Conservation (phyloP, 2,113 vertebrate species). For the Barbus barbus region DNA sequence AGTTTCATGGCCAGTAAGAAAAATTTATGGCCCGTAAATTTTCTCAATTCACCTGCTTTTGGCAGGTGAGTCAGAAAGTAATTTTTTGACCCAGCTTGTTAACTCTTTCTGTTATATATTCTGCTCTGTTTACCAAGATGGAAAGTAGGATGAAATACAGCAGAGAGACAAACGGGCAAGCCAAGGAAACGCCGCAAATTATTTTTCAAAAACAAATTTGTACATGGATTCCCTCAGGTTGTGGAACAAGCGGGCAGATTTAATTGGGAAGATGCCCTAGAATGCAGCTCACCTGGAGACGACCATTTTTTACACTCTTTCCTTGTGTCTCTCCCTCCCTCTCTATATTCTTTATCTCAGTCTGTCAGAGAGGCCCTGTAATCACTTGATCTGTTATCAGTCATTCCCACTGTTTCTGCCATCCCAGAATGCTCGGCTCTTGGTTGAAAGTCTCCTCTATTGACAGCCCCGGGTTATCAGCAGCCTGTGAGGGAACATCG, state of each 20-base stretch:
- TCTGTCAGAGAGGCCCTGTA: conserved; percentile 1
- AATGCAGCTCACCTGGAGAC: conserved; percentile 27
- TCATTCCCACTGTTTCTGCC: conserved; percentile 42
- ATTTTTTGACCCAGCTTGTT: conserved; percentile 9
- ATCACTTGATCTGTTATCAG: conserved; percentile 54
- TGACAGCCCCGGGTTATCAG: conserved; percentile 32
- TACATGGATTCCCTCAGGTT: conserved; percentile 30
- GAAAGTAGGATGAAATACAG: conserved; percentile 23
- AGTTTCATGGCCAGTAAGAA: conserved; percentile 5
- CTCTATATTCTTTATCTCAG: conserved; percentile 18
- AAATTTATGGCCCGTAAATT: background rate
- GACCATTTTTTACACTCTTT: conserved; percentile 20
- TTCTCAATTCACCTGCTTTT: conserved; percentile 26
- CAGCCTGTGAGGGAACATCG: background rate
- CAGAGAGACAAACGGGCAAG: conserved; percentile 29
- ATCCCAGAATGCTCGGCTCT: conserved; percentile 51
- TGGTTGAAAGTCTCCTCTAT: conserved; percentile 33
- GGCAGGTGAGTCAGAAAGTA: background rate
- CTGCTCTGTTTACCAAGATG: conserved; percentile 2
- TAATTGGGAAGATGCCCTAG: conserved; percentile 37
- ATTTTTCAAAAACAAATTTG: conserved; percentile 48
- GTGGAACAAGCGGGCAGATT: conserved; percentile 8
- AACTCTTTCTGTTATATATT: conserved; percentile 18
- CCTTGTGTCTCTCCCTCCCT: conserved; percentile 7
- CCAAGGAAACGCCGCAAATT: conserved; percentile 22